A percentile compares a stretch with the other conserved stretches of the same genome.
Conservation (phyloP, 2,797 vertebrate species). For the Australoheros facetus region DNA sequence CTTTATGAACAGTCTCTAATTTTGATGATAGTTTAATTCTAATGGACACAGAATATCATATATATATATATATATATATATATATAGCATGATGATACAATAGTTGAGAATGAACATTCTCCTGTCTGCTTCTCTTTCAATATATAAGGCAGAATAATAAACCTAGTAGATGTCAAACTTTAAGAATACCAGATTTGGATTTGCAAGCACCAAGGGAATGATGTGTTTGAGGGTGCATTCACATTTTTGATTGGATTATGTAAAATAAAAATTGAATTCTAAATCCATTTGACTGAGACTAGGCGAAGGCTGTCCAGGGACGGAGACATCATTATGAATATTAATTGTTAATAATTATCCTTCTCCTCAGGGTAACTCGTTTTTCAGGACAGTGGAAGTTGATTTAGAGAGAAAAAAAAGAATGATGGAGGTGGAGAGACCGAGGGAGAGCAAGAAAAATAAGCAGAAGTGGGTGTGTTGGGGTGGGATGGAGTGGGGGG, state of each 20-base stretch:
- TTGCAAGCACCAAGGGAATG: conserved; percentile 54
- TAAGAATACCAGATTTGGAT: conserved; percentile 48
- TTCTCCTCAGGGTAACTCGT: conserved; percentile 77
- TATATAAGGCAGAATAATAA: conserved; percentile 38
- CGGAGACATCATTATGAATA: conserved; percentile 81
- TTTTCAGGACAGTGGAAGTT: conserved; percentile 72
- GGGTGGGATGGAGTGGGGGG: background rate
- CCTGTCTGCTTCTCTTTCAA: background rate
- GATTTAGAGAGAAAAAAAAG: conserved; percentile 47
- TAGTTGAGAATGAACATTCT: background rate
- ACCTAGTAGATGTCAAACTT: conserved; percentile 45
- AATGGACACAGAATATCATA: too few species aligned
- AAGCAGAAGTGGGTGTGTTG: background rate
- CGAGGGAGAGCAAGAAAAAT: conserved; percentile 11
- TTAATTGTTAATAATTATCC: conserved; percentile 86
- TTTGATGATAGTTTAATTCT: too few species aligned
- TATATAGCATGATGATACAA: background rate
- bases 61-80: too few species aligned
- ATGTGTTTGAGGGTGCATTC: conserved; percentile 70
- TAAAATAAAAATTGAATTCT: conserved; percentile 82
- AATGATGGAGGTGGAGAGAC: conserved; percentile 18
- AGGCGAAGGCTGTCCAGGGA: conserved; percentile 77
- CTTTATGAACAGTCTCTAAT: too few species aligned
- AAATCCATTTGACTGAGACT: conserved; percentile 79
- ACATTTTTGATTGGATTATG: conserved; percentile 81